A percentile compares a stretch with the other conserved stretches of the same genome.
phyloP scores from a whole-genome alignment of 2,888 invertebrate genomes.

The Andrena bicolor region DNA sequence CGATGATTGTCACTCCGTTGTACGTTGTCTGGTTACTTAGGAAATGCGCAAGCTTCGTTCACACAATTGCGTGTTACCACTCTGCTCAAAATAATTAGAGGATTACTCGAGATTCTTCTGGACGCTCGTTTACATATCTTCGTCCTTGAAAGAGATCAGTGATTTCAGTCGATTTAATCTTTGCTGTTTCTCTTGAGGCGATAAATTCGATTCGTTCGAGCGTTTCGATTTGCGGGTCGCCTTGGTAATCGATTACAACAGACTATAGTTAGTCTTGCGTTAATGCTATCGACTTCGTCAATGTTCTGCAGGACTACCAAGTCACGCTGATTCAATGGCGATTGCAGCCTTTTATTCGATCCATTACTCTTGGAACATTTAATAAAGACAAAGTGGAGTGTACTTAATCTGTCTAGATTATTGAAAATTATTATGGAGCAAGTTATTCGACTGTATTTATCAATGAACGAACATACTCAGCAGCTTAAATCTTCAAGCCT shows the following conservation, averaged over 20 bases:
- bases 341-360: neutral
- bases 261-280: neutral
- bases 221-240: slow-evolving; percentile 7
- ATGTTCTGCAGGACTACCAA: neutral
- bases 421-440: neutral
- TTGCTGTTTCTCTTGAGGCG: slow-evolving; percentile 1
- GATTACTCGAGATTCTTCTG: neutral
- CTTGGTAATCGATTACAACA: slow-evolving; percentile 10
- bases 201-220: slow-evolving; percentile 8
- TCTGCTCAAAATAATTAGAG: neutral
- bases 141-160: neutral
- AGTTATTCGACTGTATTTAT: neutral
- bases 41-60: neutral
- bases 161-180: neutral
- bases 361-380: neutral
- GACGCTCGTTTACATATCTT: neutral
- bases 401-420: neutral
- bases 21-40: neutral
- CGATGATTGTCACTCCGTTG: neutral
- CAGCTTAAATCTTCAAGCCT: neutral
- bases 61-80: neutral
- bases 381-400: neutral
- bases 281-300: neutral
- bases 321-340: neutral
- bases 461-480: neutral